These are phyloP conservation scores for Rhea americana DNA, from an alignment of 2,113 vertebrate species.

Conservation along the genomic window DNA sequence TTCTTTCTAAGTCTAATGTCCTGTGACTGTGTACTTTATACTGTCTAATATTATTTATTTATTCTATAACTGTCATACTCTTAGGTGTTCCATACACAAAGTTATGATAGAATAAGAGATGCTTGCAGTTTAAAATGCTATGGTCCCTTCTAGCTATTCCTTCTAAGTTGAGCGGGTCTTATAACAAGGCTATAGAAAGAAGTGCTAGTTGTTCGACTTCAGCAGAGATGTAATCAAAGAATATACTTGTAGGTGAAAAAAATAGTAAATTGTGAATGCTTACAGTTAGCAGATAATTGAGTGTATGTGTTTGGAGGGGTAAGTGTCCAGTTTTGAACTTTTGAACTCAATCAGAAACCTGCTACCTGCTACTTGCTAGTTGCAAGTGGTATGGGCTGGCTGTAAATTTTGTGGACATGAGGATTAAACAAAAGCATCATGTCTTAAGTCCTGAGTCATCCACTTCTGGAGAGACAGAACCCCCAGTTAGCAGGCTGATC, in stretches of 20 bases:
- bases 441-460: neutral
- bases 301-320: neutral
- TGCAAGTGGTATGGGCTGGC: neutral
- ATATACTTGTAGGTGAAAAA: neutral
- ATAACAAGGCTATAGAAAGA: neutral
- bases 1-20: neutral
- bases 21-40: neutral
- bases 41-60: neutral
- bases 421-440: neutral
- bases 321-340: neutral
- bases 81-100: neutral
- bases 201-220: neutral
- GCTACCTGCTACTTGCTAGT: neutral
- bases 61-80: neutral
- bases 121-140: neutral
- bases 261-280: neutral
- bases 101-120: neutral
- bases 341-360: neutral
- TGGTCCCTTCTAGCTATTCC: neutral
- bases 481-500: neutral
- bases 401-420: neutral
- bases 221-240: neutral
- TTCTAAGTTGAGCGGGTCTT: neutral
- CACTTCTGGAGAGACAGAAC: neutral
- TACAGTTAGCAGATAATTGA: neutral